phyloP scores from a whole-genome alignment of 2,797 vertebrate species.

The Callimico goeldii region DNA sequence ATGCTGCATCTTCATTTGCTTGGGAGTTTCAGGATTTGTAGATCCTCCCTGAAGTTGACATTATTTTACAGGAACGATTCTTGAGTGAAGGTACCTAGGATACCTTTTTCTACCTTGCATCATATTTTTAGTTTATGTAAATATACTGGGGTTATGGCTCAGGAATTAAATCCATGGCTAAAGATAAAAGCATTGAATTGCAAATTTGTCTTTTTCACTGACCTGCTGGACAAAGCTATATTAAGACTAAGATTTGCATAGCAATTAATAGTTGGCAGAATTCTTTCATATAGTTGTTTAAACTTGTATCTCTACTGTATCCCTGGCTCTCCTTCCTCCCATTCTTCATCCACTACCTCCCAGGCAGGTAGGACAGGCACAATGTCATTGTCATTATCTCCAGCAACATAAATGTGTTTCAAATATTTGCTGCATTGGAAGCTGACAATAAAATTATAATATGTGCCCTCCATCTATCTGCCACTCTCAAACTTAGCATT shows the following conservation, averaged over 20 bases:
- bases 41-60: neutral
- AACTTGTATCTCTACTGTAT: neutral
- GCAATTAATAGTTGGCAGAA: neutral
- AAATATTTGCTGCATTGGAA: neutral
- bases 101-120: neutral
- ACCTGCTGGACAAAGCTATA: neutral
- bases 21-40: neutral
- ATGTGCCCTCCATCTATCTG: neutral
- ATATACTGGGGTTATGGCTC: neutral
- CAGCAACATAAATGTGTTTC: neutral
- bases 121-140: neutral
- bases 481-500: neutral
- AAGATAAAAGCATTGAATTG: neutral
- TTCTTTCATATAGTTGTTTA: neutral
- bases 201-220: neutral
- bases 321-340: neutral
- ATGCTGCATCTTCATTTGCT: neutral
- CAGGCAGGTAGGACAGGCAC: neutral
- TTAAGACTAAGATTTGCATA: neutral
- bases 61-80: neutral
- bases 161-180: neutral
- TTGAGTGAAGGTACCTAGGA: neutral
- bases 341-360: neutral
- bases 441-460: neutral
- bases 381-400: neutral